Percentiles rank a stretch among this genome's conserved stretches.
Conservation (phyloP, 2,888 invertebrate genomes). For the Mamestra brassicae region DNA sequence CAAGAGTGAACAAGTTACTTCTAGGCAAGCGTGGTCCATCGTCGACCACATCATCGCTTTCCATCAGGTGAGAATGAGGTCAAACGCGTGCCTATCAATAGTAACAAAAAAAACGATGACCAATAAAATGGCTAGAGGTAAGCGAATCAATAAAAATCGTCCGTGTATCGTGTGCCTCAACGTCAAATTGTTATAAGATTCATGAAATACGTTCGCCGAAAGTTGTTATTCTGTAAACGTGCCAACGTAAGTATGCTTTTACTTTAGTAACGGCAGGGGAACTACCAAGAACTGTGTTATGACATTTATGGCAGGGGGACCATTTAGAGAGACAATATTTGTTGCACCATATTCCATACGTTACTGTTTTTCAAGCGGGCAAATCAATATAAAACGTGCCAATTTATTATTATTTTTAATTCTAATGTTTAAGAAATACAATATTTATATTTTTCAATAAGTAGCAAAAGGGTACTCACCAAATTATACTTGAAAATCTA, state of each 20-base stretch:
- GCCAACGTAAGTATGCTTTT: slow-evolving; percentile 39
- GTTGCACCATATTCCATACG: background rate
- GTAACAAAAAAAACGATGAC: too few species aligned
- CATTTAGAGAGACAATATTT: slow-evolving; percentile 13
- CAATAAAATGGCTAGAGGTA: background rate
- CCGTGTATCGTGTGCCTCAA: slow-evolving; percentile 25
- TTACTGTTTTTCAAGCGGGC: background rate
- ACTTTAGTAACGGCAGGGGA: slow-evolving; percentile 39
- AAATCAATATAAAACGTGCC: background rate
- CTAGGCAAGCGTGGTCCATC: too few species aligned
- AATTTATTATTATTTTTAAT: background rate
- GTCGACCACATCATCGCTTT: too few species aligned
- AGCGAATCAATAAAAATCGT: slow-evolving; percentile 7
- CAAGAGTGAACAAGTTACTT: too few species aligned
- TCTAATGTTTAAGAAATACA: background rate
- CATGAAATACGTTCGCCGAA: slow-evolving; percentile 57
- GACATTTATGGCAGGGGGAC: slow-evolving; percentile 16
- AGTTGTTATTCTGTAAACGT: slow-evolving; percentile 50
- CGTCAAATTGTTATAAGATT: slow-evolving; percentile 65
- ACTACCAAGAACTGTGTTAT: slow-evolving; percentile 33
- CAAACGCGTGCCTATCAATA: too few species aligned
- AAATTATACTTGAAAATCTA: slow-evolving; percentile 25
- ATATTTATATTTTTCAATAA: too few species aligned
- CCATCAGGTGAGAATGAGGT: background rate
- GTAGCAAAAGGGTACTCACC: background rate